Conservation (phyloP, 2,113 vertebrate genomes). For the Tetrax tetrax region DNA sequence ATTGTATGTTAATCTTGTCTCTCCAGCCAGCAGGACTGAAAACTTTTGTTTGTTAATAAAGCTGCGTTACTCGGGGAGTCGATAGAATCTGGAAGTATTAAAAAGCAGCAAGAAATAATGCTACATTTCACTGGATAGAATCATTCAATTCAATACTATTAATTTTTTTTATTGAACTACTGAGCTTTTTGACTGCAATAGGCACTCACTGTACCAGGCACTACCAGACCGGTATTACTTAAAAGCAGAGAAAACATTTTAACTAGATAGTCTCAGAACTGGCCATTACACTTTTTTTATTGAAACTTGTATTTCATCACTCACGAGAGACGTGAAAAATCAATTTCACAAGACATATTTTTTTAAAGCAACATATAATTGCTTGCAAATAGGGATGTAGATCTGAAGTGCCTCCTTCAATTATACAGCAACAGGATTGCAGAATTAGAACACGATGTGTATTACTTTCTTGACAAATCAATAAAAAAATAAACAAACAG, state of each 20-base stretch:
- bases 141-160: neutral
- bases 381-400: neutral
- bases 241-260: neutral
- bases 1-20: neutral
- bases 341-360: neutral
- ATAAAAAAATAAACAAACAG: slow-evolving; percentile 56
- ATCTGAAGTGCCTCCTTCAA: neutral
- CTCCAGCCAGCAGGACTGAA: neutral
- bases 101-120: neutral
- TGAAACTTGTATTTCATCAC: neutral
- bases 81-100: neutral
- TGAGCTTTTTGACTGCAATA: neutral
- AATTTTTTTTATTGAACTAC: neutral
- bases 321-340: neutral
- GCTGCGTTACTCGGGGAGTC: neutral
- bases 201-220: neutral
- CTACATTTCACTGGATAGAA: neutral
- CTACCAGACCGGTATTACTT: neutral
- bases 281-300: neutral
- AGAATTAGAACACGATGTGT: neutral
- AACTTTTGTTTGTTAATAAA: neutral
- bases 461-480: slow-evolving; percentile 44
- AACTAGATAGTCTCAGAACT: neutral
- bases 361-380: slow-evolving; percentile 25
- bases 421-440: neutral